Percentiles rank a stretch among this genome's conserved stretches.
Evolutionary conservation across 2,797 vertebrate species (phyloP).

Genomic region (Rallus crepitans): DNA sequence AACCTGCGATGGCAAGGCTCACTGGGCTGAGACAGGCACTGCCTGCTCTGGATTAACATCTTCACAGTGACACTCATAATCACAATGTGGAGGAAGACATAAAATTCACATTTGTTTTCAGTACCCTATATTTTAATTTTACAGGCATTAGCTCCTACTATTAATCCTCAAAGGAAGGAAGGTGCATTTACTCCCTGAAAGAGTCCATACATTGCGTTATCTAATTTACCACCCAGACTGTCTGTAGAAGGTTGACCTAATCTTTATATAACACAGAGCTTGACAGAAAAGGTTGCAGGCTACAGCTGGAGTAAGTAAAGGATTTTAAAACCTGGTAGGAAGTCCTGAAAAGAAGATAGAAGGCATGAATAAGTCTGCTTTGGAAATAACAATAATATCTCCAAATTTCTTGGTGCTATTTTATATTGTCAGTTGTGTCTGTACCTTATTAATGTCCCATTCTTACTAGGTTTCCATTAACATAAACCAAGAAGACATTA

Average conservation of each 20-base stretch:
- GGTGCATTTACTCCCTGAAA: background rate
- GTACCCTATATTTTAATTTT: background rate
- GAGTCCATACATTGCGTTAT: background rate
- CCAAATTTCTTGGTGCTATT: background rate
- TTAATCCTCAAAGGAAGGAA: background rate
- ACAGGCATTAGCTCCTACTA: background rate
- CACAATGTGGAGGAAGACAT: background rate
- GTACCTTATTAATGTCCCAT: background rate
- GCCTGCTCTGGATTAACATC: background rate
- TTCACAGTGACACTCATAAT: background rate
- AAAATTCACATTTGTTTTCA: background rate
- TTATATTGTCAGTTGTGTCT: background rate
- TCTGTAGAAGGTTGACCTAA: background rate
- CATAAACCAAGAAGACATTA: slow-evolving; percentile 16
- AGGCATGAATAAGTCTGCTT: background rate
- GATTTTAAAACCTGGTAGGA: background rate
- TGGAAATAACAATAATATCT: background rate
- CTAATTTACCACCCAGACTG: background rate
- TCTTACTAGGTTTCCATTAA: background rate
- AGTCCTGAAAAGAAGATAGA: background rate
- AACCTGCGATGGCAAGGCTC: slow-evolving; percentile 1
- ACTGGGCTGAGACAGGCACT: background rate
- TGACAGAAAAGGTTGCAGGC: background rate
- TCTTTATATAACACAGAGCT: background rate
- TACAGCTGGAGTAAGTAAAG: background rate